Conservation (phyloP, 2,113 vertebrate genomes). For the Jacana jacana region DNA sequence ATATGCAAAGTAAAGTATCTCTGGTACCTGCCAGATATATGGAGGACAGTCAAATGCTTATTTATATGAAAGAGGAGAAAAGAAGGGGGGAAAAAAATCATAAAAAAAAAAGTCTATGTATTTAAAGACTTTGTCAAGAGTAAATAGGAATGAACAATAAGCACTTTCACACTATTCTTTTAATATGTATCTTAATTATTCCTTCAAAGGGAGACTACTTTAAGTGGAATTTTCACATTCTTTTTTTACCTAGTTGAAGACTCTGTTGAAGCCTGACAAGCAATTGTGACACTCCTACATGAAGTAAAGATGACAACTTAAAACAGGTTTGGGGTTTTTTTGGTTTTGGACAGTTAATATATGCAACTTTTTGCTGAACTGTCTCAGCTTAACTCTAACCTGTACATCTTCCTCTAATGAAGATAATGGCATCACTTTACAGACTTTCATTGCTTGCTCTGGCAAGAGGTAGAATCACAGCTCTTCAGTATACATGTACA, state of each 20-base stretch:
- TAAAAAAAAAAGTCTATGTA: background rate
- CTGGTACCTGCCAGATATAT: background rate
- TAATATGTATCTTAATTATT: background rate
- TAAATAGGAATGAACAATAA: background rate
- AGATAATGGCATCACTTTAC: background rate
- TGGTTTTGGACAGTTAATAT: background rate
- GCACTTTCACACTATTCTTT: background rate
- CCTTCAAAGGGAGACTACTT: background rate
- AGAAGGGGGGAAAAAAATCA: background rate
- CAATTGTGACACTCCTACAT: background rate
- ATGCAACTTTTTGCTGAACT: background rate
- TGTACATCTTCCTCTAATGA: background rate
- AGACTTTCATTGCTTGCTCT: too few species aligned
- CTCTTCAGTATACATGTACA: background rate
- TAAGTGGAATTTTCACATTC: background rate
- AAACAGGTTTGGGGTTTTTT: background rate
- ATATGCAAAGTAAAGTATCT: background rate
- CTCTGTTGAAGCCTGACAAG: background rate
- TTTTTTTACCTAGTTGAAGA: background rate
- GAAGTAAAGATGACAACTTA: background rate
- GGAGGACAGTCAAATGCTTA: background rate
- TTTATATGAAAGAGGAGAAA: background rate
- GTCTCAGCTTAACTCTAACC: background rate
- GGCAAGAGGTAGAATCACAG: background rate
- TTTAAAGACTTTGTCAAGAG: background rate